phyloP scores from a whole-genome alignment of 2,888 invertebrate species.

The Lasioglossum malachurum region DNA sequence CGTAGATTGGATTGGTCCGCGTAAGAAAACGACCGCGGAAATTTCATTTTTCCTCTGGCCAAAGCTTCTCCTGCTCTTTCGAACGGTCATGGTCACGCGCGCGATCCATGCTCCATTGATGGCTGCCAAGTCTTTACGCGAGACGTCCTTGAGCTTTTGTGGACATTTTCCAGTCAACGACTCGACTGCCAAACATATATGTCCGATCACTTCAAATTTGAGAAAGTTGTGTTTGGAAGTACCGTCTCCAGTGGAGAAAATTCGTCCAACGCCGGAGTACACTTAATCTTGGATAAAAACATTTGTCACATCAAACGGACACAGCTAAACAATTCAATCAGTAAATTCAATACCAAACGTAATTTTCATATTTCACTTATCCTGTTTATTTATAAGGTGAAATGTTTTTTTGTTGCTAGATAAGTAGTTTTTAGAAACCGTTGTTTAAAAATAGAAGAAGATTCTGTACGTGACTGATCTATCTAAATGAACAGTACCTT shows the following conservation, averaged over 20 bases:
- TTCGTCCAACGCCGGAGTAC: no score
- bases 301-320: no score
- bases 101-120: not conserved
- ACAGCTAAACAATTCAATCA: no score
- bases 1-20: constrained; percentile 46
- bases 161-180: not conserved
- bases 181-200: not conserved
- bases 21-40: constrained; percentile 45
- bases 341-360: no score
- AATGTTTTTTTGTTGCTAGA: no score
- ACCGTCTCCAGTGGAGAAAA: no score
- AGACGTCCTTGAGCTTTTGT: not conserved
- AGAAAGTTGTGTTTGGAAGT: not conserved
- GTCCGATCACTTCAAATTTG: not conserved
- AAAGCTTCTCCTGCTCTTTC: not conserved
- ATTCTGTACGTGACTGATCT: not conserved
- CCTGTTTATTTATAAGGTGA: no score
- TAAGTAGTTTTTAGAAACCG: no score
- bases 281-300: no score
- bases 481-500: not conserved
- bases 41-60: constrained; percentile 26
- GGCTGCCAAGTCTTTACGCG: not conserved
- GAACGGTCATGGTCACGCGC: constrained; percentile 25
- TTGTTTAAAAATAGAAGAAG: no score
- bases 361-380: no score